Evolutionary conservation across 1,140 invertebrate species (phyloP).

Genomic region (Physella acuta): DNA sequence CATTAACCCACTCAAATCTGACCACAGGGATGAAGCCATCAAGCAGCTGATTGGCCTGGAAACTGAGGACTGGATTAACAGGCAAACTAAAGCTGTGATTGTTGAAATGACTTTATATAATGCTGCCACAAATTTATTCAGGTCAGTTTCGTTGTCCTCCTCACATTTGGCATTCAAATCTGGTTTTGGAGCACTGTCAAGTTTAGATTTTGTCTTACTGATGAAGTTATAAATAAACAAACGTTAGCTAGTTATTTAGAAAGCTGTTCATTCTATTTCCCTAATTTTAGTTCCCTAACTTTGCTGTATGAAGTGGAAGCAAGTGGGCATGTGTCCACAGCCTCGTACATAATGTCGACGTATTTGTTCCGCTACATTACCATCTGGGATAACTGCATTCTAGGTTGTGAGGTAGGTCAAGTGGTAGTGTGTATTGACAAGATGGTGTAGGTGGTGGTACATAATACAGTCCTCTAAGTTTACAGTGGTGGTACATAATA

Average conservation of each 20-base stretch:
- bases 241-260: neutral
- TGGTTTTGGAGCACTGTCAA: too few species aligned
- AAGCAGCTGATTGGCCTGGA: slow-evolving; percentile 38
- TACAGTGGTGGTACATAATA: too few species aligned
- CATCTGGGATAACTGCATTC: slow-evolving; percentile 45
- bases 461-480: too few species aligned
- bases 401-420: slow-evolving; percentile 57
- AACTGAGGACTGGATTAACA: slow-evolving; percentile 33
- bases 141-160: too few species aligned
- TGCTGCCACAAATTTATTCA: slow-evolving; percentile 50
- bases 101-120: slow-evolving; percentile 54
- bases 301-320: slow-evolving; percentile 46
- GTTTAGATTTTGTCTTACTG: too few species aligned
- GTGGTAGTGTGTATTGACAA: too few species aligned
- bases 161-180: neutral
- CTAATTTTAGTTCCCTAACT: slow-evolving; percentile 40
- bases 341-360: slow-evolving; percentile 40
- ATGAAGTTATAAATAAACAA: too few species aligned
- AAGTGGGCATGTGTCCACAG: slow-evolving; percentile 42
- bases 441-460: too few species aligned
- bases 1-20: neutral
- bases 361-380: slow-evolving; percentile 53
- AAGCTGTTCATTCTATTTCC: neutral
- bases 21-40: slow-evolving; percentile 33
- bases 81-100: slow-evolving; percentile 43